Evolutionary conservation across 1,140 invertebrate genomes (phyloP).

Genomic region (Bicyclus anynana): DNA sequence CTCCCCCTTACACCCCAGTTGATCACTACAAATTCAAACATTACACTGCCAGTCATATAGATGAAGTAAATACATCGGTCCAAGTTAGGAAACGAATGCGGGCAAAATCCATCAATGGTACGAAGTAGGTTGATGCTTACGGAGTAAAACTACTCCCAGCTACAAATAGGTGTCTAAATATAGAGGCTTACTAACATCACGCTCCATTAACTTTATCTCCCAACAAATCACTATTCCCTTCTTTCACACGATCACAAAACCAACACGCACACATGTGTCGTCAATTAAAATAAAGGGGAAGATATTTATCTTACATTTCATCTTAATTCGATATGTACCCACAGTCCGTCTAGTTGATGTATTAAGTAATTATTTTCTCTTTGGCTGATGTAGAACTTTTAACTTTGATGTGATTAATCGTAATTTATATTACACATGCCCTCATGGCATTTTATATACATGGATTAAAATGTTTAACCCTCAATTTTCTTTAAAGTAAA

Average conservation of each 20-base stretch:
- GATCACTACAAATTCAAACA: too few species aligned
- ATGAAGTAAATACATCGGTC: too few species aligned
- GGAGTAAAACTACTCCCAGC: neutral
- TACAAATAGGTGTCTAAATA: slow-evolving; percentile 3
- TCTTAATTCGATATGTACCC: slow-evolving; percentile 23
- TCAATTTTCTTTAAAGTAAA: too few species aligned
- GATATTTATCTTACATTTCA: slow-evolving; percentile 28
- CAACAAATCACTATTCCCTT: slow-evolving; percentile 40
- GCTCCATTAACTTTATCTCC: slow-evolving; percentile 41
- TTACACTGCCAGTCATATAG: too few species aligned
- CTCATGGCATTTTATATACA: too few species aligned
- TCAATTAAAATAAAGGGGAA: slow-evolving; percentile 46
- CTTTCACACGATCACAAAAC: slow-evolving; percentile 56
- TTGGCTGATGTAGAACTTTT: too few species aligned
- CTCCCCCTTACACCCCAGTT: too few species aligned
- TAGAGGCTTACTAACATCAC: slow-evolving; percentile 21
- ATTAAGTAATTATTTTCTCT: neutral
- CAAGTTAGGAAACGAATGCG: too few species aligned
- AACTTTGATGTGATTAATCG: too few species aligned
- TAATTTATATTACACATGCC: too few species aligned
- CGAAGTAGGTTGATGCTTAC: neutral
- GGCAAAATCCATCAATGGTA: too few species aligned
- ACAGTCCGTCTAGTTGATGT: slow-evolving; percentile 13
- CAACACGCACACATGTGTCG: slow-evolving; percentile 42
- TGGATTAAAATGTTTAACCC: too few species aligned